phyloP scores from a whole-genome alignment of 2,888 invertebrate genomes.

The Entomobrya multifasciata region DNA sequence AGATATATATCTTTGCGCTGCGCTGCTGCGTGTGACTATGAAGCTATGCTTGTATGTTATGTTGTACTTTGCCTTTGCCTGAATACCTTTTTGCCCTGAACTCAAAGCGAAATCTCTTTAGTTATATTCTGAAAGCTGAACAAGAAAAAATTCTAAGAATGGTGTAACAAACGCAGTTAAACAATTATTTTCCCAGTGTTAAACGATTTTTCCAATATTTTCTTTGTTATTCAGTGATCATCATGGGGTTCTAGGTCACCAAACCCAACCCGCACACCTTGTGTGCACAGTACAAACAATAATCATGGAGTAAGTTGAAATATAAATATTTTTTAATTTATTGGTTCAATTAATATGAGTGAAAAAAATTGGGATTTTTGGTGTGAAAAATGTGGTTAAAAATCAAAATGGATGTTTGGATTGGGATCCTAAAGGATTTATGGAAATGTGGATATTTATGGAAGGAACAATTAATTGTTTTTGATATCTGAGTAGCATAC shows the following conservation, averaged over 20 bases:
- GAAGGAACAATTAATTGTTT: not conserved
- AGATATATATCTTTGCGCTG: too few relatives aligned
- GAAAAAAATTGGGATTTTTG: too few relatives aligned
- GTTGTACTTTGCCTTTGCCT: not conserved
- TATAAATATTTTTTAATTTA: too few relatives aligned
- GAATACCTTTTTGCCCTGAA: constrained; percentile 48
- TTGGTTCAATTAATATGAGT: too few relatives aligned
- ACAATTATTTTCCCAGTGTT: not conserved
- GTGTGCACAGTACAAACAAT: constrained; percentile 74
- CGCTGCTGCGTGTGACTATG: too few relatives aligned
- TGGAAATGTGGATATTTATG: not conserved
- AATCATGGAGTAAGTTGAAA: constrained; percentile 78
- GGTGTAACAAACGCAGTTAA: constrained; percentile 42
- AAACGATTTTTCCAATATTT: constrained; percentile 35
- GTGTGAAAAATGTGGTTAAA: too few relatives aligned
- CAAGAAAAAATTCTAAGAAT: constrained; percentile 56
- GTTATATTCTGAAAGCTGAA: constrained; percentile 64
- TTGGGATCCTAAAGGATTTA: too few relatives aligned
- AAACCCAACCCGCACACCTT: constrained; percentile 85
- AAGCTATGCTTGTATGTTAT: too few relatives aligned
- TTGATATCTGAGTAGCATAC: not conserved
- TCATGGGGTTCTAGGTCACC: constrained; percentile 88
- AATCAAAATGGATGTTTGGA: too few relatives aligned
- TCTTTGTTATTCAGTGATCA: constrained; percentile 44
- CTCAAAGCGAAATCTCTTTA: constrained; percentile 46